phyloP scores from a whole-genome alignment of 2,113 vertebrate genomes.

The Cyanocitta stelleri region DNA sequence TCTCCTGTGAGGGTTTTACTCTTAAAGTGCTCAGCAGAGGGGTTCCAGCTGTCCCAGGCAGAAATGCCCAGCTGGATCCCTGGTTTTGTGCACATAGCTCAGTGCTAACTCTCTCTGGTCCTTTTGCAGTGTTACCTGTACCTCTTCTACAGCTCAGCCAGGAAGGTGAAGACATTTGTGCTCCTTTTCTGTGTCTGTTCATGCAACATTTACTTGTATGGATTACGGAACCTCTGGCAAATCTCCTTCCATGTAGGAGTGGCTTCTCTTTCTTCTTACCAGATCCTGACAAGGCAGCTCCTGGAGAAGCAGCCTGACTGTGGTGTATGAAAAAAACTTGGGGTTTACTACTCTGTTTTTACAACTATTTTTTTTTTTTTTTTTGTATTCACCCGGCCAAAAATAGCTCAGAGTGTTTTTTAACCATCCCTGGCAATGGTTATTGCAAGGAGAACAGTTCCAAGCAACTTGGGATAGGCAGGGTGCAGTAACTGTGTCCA shows the following conservation, averaged over 20 bases:
- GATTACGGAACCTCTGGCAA: conserved; percentile 87
- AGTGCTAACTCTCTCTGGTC: neutral
- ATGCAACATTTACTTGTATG: conserved; percentile 86
- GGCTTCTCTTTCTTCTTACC: conserved; percentile 80
- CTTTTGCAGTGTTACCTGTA: conserved; percentile 87
- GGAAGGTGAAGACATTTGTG: conserved; percentile 77
- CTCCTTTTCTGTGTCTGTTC: conserved; percentile 76
- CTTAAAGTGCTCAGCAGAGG: neutral
- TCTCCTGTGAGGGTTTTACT: neutral
- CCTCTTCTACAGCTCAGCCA: conserved; percentile 84
- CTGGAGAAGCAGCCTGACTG: conserved; percentile 80
- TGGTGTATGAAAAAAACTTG: conserved; percentile 74
- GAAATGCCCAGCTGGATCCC: neutral
- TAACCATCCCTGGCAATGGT: neutral
- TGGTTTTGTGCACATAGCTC: accelerated
- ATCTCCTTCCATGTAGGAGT: conserved; percentile 88
- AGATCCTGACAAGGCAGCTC: conserved; percentile 82
- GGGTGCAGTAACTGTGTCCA: neutral
- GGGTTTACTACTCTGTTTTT: neutral
- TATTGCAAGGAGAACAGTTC: neutral
- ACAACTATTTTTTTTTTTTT: neutral
- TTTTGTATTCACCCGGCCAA: neutral
- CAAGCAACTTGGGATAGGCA: neutral
- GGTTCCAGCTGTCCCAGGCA: neutral
- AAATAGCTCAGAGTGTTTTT: neutral